Percentiles rank a stretch among this genome's conserved stretches.
Conservation (phyloP, 2,113 vertebrate species). For the Tiliqua scincoides region DNA sequence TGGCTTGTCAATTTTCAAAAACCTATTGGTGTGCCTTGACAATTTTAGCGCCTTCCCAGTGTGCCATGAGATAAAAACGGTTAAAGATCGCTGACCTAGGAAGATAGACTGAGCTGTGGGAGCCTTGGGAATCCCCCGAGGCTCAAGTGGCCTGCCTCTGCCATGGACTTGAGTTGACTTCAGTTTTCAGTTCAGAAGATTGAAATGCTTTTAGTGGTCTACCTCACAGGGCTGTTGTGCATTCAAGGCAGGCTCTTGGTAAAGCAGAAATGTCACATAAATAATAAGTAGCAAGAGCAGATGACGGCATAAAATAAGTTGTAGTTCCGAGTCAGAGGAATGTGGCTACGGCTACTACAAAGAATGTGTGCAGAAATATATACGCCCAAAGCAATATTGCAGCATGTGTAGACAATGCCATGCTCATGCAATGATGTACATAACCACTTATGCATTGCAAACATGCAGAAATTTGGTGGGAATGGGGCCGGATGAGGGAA, state of each 20-base stretch:
- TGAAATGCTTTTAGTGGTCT: neutral
- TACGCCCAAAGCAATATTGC: neutral
- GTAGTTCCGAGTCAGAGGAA: too few relatives aligned
- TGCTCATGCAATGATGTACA: neutral
- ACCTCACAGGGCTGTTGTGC: neutral
- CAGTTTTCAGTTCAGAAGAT: neutral
- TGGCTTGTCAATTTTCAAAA: too few relatives aligned
- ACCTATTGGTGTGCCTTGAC: too few relatives aligned
- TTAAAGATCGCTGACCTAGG: slow-evolving; percentile 34
- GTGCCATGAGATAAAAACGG: too few relatives aligned
- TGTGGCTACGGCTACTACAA: too few relatives aligned
- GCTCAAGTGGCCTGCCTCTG: too few relatives aligned
- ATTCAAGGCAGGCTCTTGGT: neutral
- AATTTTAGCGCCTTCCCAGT: too few relatives aligned
- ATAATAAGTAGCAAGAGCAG: too few relatives aligned
- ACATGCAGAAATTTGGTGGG: too few relatives aligned
- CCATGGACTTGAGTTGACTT: neutral
- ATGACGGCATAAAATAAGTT: too few relatives aligned
- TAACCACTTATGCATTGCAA: neutral
- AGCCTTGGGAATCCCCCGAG: neutral
- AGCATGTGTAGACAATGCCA: too few relatives aligned
- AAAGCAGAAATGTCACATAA: neutral
- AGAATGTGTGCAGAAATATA: neutral
- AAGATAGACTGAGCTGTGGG: neutral
- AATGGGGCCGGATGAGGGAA: too few relatives aligned